Evolutionary conservation across 2,113 vertebrate species (phyloP).

Genomic region (Chunga burmeisteri): DNA sequence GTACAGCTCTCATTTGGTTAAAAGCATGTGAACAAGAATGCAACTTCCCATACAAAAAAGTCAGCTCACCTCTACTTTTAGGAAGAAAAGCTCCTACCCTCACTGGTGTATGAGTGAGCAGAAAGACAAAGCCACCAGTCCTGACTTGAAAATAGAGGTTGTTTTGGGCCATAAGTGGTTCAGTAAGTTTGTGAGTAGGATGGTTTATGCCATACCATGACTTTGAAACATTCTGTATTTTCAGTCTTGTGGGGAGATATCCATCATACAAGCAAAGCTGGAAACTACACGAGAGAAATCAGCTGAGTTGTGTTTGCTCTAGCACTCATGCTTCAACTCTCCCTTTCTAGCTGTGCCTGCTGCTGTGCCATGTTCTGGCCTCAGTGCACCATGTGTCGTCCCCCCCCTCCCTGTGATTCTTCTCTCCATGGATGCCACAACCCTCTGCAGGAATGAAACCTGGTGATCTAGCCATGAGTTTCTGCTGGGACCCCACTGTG

Average conservation of each 20-base stretch:
- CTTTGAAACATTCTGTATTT: not conserved
- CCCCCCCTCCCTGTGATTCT: not conserved
- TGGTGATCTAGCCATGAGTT: not conserved
- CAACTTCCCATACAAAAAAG: not conserved
- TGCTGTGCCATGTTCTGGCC: not conserved
- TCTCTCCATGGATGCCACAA: not conserved
- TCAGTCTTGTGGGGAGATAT: not conserved
- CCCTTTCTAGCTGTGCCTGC: not conserved
- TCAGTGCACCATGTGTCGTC: not conserved
- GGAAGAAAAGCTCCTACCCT: not conserved
- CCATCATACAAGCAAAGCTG: not conserved
- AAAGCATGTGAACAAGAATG: not conserved
- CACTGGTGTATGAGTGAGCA: not conserved
- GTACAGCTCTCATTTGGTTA: not conserved
- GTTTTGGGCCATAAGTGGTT: not conserved
- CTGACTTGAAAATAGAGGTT: not conserved
- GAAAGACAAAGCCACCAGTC: not conserved
- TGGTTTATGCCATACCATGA: not conserved
- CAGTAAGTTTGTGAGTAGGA: not conserved
- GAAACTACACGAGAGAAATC: not conserved
- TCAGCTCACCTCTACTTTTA: not conserved
- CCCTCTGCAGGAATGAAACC: not conserved
- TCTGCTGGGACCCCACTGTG: rapidly evolving
- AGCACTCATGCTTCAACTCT: not conserved
- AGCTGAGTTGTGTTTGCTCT: not conserved